Conservation (phyloP, 2,113 vertebrate genomes). For the Pangasianodon gigas region DNA sequence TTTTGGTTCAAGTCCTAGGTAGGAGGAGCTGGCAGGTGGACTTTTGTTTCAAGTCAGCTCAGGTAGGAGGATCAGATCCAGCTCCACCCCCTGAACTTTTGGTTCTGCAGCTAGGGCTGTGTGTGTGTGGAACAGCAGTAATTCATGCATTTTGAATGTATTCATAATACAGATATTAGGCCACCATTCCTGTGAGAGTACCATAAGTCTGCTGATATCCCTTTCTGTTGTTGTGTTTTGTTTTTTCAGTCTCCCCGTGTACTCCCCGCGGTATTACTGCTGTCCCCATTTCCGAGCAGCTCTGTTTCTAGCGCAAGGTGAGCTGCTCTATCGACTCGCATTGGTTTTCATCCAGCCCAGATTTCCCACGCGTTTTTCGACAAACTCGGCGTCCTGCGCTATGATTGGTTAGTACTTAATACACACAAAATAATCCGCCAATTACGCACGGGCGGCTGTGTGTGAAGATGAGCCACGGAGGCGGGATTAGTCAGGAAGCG, state of each 20-base stretch:
- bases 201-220: neutral
- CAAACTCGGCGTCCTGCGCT: neutral
- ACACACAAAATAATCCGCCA: neutral
- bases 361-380: neutral
- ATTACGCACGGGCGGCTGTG: neutral
- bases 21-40: too few relatives aligned
- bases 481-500: neutral
- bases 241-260: neutral
- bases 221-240: neutral
- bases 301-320: slow-evolving; percentile 1
- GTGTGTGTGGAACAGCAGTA: neutral
- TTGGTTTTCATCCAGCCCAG: neutral
- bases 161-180: neutral
- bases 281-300: neutral
- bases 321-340: neutral
- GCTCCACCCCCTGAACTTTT: neutral
- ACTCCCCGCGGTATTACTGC: neutral
- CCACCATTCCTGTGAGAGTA: neutral
- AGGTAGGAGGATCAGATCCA: neutral
- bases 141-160: neutral
- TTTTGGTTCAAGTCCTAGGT: neutral
- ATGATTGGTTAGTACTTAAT: slow-evolving; percentile 14
- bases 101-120: neutral
- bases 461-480: neutral
- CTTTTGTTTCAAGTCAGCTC: neutral